A percentile compares a stretch with the other conserved stretches of the same genome.
Evolutionary conservation across 2,113 vertebrate genomes (phyloP).

Genomic region (Clarias batrachus): DNA sequence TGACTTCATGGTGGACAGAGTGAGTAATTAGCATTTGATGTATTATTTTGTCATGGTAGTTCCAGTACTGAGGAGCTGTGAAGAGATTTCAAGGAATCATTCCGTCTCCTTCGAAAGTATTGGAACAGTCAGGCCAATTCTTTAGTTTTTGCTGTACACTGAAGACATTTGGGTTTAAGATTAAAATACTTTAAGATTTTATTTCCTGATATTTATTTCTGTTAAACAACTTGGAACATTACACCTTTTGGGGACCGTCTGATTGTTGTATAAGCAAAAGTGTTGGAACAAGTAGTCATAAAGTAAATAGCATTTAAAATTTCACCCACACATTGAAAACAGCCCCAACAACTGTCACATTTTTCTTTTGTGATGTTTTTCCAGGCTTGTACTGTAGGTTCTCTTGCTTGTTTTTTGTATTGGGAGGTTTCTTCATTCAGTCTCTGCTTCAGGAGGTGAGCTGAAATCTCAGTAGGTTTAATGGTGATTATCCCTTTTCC

Average conservation of each 20-base stretch:
- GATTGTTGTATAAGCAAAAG: not conserved
- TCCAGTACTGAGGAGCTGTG: not conserved
- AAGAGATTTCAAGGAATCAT: not conserved
- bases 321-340: not conserved
- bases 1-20: constrained; percentile 98
- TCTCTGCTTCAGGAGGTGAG: not conserved
- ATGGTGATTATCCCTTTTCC: not conserved
- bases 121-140: not conserved
- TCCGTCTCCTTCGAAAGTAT: not conserved
- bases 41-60: not conserved
- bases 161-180: not conserved
- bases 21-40: constrained; percentile 65
- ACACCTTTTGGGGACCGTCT: not conserved
- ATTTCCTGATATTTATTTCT: not conserved
- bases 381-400: not conserved
- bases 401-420: not conserved
- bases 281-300: not conserved
- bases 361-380: not conserved
- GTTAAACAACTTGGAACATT: not conserved
- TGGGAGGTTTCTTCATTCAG: not conserved
- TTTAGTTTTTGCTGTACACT: no score
- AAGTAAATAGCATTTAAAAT: not conserved
- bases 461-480: not conserved
- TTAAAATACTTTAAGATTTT: not conserved
- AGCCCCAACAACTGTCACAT: not conserved